Evolutionary conservation across 1,140 invertebrate species (phyloP), one percentile per base, ranked within the genome.

Genomic region (Eciton burchellii): DNA sequence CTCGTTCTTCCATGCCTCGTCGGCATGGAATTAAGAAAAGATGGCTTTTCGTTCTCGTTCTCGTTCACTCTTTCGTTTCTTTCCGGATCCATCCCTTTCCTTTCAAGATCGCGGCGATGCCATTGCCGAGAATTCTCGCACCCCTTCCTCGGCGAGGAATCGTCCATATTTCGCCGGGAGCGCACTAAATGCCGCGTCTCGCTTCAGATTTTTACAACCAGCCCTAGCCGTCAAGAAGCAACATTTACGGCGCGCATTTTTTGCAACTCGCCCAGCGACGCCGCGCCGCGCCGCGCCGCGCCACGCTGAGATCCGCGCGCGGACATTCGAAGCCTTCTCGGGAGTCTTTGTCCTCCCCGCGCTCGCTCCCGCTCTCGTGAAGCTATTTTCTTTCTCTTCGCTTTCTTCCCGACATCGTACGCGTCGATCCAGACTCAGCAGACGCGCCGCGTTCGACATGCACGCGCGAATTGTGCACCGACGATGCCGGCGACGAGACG

Each of bases 301-400:
- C 35, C 35, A 35, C 35, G 63, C 26, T 45, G 9, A 60, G 62
- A 14, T 5, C 54, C 49, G 35, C 24, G 21, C 45, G 43, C 43
- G 72, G n/a, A n/a, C 52, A 72, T 68, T 82, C 62, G 35, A 76
- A 76, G 63, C 52, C 70, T 68, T 59, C 68, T 6, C 54, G 29
- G 41, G 65, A 45, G 59, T 49, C 82, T 79, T 85, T 85, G 84
- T 84, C 82, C 56, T 82, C 56, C 35, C 35, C 14, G 60, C 14
- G 43, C 21, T 54, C n/a, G 24, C 54, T 71, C 82, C 35, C 66
- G 59, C 35, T 43, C 52, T n/a, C n/a, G 19, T 19, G 21, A 72
- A 72, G 84, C 82, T 68, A 81, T 84, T 81, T 84, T 86, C 84
- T 73, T 84, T 77, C 73, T 79, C 72, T 79, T 83, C 52, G 60